Base-by-base conservation (phyloP, 2,797 vertebrate species). In the Gastrophryne carolinensis region DNA sequence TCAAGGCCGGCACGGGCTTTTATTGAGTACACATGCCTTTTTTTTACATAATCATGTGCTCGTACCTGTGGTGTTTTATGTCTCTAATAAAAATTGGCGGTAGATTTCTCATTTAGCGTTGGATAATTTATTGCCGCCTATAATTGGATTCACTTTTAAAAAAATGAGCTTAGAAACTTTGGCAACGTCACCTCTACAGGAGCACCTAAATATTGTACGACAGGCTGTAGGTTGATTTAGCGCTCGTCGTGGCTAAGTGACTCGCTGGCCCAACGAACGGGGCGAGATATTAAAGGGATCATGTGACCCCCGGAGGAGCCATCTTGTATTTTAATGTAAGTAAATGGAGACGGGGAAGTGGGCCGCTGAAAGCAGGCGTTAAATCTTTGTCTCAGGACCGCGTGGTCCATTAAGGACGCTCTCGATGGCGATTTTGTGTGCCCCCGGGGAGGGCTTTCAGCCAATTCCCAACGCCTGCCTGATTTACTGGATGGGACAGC, bases 1-100 rank as follows among this genome's bases (percentile, higher is more conserved):
- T 64, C 47, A 54, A 67, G 58, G 66, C 65, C 47, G 37, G 24
- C 23, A 52, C 10, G 21, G 13, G 50, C n/a, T 79, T 68, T 73
- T 75, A 72, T 80, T 73, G 80, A 61, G 37, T 67, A 75, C 60
- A 70, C 56, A 62, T n/a, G n/a, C 41, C 35, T 69, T 64, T 47
- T 76, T 64, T 75, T 65, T 41, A 72, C 41, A 72, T 57, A 72
- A 80, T 67, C 23, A 53, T 58, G 66, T 62, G 65, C 17, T 49
- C 58, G 49, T n/a, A 78, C 17, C 39, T 72, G 54, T 24, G 62
- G 21, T 56, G 37, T 41, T 75, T 62, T 74, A 72, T 63, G 50
- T 19, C 41, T 44, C 17, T 50, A 15, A 52, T 73, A 69, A 78
- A n/a, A 84, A 78, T 69, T 73, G 73, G 61, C 30, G 30, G 35